phyloP scores from a whole-genome alignment of 2,797 vertebrate species.

The Onychomys torridus region DNA sequence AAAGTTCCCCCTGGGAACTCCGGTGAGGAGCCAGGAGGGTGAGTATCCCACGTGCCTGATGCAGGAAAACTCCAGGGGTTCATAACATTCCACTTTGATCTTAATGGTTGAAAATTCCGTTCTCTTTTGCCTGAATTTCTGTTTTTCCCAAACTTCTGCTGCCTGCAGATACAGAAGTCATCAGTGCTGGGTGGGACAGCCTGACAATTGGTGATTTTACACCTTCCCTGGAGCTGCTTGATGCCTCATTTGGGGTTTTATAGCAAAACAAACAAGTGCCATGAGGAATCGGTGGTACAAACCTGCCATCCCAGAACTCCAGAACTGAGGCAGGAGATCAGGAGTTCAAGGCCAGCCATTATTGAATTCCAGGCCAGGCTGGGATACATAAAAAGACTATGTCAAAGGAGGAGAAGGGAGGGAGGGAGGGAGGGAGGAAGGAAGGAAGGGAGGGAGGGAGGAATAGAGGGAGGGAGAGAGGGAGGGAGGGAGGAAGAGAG shows the following conservation, averaged over 20 bases:
- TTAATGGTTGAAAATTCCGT: not conserved
- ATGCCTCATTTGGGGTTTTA: not conserved
- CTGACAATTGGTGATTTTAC: not conserved
- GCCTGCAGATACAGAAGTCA: not conserved
- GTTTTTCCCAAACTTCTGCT: not conserved
- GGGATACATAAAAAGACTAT: not conserved
- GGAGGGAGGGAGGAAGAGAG: fast-evolving
- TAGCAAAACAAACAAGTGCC: not conserved
- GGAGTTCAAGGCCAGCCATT: not conserved
- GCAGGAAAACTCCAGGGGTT: not conserved
- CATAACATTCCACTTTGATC: not conserved
- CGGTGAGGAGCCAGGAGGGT: not conserved
- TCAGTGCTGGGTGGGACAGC: not conserved
- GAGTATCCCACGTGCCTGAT: not conserved
- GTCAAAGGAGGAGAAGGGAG: not conserved
- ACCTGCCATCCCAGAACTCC: not conserved
- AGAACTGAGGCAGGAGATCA: too few species aligned
- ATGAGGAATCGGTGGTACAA: too few species aligned
- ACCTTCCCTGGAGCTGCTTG: not conserved
- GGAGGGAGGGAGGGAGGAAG: too few species aligned
- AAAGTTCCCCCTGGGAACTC: not conserved
- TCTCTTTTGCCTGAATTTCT: not conserved
- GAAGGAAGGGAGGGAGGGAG: too few species aligned
- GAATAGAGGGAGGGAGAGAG: fast-evolving
- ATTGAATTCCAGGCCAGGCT: not conserved